Evolutionary conservation across 23 tunicate species (phyloP).

Genomic region (Trididemnum miniatum): DNA sequence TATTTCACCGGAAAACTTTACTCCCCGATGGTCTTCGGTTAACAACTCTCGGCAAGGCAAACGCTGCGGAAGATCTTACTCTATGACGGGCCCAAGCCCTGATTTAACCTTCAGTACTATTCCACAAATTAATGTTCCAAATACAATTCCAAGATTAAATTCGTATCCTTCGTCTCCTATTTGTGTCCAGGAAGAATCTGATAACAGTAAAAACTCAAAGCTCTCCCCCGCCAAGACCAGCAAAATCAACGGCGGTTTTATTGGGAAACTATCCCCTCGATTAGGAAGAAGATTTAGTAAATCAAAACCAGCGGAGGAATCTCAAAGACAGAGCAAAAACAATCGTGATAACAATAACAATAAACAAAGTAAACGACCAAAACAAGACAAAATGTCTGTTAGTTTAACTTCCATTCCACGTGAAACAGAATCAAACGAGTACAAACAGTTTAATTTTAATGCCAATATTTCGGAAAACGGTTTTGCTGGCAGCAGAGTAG

Average conservation of each 20-base stretch:
- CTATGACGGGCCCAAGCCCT: not conserved
- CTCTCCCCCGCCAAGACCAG: not conserved
- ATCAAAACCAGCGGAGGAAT: not conserved
- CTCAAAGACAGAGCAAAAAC: not conserved
- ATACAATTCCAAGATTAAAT: slow-evolving; percentile 16
- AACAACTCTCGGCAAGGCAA: not conserved
- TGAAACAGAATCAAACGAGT: not conserved
- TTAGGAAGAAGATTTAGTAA: slow-evolving; percentile 24
- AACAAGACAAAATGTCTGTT: not conserved
- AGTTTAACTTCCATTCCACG: not conserved
- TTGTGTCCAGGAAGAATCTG: slow-evolving; percentile 52
- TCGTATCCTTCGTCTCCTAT: slow-evolving; percentile 48
- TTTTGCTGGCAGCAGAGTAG: not conserved
- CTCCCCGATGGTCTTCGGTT: not conserved
- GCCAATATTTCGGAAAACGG: not conserved
- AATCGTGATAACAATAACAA: slow-evolving; percentile 21
- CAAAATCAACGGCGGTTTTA: not conserved
- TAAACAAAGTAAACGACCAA: not conserved
- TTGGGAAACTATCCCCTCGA: slow-evolving; percentile 48
- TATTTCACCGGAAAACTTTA: not conserved
- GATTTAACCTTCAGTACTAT: not conserved
- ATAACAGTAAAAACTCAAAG: slow-evolving; percentile 8
- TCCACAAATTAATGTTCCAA: slow-evolving; percentile 15
- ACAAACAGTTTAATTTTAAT: not conserved
- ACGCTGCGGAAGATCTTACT: slow-evolving; percentile 5